phyloP scores from a whole-genome alignment of 2,888 invertebrate genomes.

The Synanthedon tipuliformis region DNA sequence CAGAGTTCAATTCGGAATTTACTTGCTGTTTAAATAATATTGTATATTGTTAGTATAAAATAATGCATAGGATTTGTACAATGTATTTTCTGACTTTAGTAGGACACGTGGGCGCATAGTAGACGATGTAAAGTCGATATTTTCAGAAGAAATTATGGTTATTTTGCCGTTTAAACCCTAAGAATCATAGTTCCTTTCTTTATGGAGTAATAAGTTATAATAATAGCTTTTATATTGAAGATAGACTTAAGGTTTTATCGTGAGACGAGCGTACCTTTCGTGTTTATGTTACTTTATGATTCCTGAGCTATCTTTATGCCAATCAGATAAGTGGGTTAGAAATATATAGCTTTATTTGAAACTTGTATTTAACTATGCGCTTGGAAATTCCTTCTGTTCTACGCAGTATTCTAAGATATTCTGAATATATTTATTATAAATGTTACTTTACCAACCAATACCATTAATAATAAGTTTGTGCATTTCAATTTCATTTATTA shows the following conservation, averaged over 20 bases:
- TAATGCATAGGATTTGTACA: not conserved
- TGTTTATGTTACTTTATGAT: not conserved
- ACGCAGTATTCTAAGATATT: no score
- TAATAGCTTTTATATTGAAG: not conserved
- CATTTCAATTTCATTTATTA: no score
- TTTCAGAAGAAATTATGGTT: constrained; percentile 27
- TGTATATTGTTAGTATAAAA: not conserved
- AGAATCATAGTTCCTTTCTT: not conserved
- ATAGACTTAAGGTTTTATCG: not conserved
- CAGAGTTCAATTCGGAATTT: no score
- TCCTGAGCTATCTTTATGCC: not conserved
- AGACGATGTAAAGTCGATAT: constrained; percentile 29
- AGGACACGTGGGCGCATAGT: constrained; percentile 35
- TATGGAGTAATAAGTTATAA: not conserved
- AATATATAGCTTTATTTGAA: not conserved
- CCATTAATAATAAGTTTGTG: no score
- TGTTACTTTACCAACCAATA: no score
- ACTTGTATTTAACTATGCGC: not conserved
- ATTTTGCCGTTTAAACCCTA: constrained; percentile 1
- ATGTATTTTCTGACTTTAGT: constrained; percentile 4
- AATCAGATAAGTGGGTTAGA: not conserved
- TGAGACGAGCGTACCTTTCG: not conserved
- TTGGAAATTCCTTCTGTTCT: no score
- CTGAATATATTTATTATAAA: no score
- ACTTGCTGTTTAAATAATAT: no score